Evolutionary conservation across 1,140 invertebrate genomes (phyloP), one percentile per base, ranked within the genome.

Genomic region (Luehdorfia chinensis): DNA sequence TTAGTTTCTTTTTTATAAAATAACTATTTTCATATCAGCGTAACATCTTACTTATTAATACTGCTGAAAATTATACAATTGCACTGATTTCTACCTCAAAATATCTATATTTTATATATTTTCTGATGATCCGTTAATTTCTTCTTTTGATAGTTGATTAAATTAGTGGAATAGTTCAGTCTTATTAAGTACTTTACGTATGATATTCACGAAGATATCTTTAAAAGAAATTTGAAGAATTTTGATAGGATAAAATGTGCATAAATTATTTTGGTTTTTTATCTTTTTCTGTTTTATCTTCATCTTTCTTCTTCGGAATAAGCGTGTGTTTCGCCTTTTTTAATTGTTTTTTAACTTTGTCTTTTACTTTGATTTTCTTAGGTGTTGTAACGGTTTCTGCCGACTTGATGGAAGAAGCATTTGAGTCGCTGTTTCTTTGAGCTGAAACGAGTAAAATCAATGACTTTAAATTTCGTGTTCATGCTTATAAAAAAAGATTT

Each of bases 321-420:
- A 84, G 55, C 1, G 76, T 70, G 30, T 86, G 73, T 55, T 86
- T 84, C 0, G 78, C 83, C 54, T 79, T 86, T 54, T 86, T 86
- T 0, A 86, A 55, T 59, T 86, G 79, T 50, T 83, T 86, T 51
- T 86, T 86, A 4, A 86, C 71, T 70, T 84, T 84, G 33, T 86
- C 83, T 32, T 86, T 86, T 7, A 86, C 79, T 66, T 86, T 86
- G 28, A 43, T 83, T 47, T 86, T 86, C 49, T 86, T 86, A 1
- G 65, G 68, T 3, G 71, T 70, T n/a, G 66, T 48, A 1, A 65
- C 45, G 4, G 72, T 60, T 39, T 86, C 79, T 0, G 65, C 55
- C 1, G 83, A 86, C 56, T 79, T 80, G 51, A 84, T 77, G 4
- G 83, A 80, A 2, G 79, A 77, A 41, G 75, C 83, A 33, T 79